phyloP scores from a whole-genome alignment of 2,888 invertebrate species.

The Drosophila mayaguana region DNA sequence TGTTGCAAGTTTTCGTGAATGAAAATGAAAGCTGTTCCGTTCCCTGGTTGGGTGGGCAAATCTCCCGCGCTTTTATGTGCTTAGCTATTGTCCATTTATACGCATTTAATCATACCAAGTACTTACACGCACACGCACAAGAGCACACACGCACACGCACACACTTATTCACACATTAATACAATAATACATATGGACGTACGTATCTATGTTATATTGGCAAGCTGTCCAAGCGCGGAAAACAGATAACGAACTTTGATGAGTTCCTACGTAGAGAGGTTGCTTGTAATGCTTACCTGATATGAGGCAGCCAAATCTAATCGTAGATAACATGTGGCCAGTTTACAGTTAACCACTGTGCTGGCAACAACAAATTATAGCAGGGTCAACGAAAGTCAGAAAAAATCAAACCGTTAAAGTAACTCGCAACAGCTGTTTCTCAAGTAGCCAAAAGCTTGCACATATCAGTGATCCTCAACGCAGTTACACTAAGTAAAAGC shows the following conservation, averaged over 20 bases:
- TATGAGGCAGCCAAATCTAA: conserved; percentile 52
- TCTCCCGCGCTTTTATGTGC: conserved; percentile 57
- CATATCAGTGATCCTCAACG: conserved; percentile 19
- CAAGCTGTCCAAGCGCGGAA: conserved; percentile 45
- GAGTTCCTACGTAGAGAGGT: conserved; percentile 55
- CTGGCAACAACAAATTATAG: conserved; percentile 30
- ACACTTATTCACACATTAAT: background rate
- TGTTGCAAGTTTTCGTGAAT: conserved; percentile 72
- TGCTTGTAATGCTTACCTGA: conserved; percentile 55
- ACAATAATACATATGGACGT: background rate
- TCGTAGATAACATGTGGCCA: conserved; percentile 50
- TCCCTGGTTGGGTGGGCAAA: conserved; percentile 22
- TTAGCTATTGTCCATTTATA: conserved; percentile 42
- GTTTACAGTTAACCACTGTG: conserved; percentile 48
- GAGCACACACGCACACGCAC: background rate
- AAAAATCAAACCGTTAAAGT: background rate
- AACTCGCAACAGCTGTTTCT: conserved; percentile 34
- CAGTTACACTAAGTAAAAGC: conserved; percentile 9
- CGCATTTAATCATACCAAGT: conserved; percentile 50
- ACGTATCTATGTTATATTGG: conserved; percentile 58
- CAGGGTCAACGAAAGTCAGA: background rate
- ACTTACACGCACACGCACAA: conserved; percentile 27
- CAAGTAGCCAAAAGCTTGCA: conserved; percentile 13
- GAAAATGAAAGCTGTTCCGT: conserved; percentile 64
- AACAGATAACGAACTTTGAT: conserved; percentile 69